phyloP scores from a whole-genome alignment of 23 tunicate species.

The Ascidia mentula region DNA sequence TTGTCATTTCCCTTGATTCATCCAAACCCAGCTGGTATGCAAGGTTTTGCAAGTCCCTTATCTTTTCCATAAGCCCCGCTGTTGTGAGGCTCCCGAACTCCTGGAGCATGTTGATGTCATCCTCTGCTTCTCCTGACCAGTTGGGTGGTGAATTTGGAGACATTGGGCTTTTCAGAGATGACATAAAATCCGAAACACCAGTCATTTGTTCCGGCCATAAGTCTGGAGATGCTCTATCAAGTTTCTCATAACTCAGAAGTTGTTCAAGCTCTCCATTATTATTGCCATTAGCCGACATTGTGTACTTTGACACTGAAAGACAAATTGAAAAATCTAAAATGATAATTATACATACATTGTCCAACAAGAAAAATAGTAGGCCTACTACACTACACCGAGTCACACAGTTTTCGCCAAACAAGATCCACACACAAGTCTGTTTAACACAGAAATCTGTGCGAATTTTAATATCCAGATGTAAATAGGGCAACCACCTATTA shows the following conservation, averaged over 20 bases:
- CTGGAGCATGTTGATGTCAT: conserved; percentile 88
- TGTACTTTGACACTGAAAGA: too few relatives aligned
- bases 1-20: conserved; percentile 92
- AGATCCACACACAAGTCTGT: too few relatives aligned
- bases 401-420: too few relatives aligned
- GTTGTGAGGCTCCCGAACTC: conserved; percentile 94
- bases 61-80: conserved; percentile 86
- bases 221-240: conserved; percentile 92
- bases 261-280: conserved; percentile 52
- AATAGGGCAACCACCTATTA: too few relatives aligned
- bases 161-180: conserved; percentile 76
- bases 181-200: conserved; percentile 83
- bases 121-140: conserved; percentile 80
- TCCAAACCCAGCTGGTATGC: conserved; percentile 93
- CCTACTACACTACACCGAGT: too few relatives aligned
- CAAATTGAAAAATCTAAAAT: too few relatives aligned
- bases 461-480: too few relatives aligned
- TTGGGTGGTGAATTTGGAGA: conserved; percentile 69
- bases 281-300: neutral
- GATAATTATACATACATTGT: too few relatives aligned
- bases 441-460: too few relatives aligned
- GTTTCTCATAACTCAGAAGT: conserved; percentile 74
- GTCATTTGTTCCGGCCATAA: conserved; percentile 94
- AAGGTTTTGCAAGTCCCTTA: conserved; percentile 79
- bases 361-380: too few relatives aligned